A percentile compares a stretch with the other conserved stretches of the same genome.
These are phyloP conservation scores for Miltochrista miniata DNA, from an alignment of 2,888 invertebrate genomes.

Conservation along the genomic window DNA sequence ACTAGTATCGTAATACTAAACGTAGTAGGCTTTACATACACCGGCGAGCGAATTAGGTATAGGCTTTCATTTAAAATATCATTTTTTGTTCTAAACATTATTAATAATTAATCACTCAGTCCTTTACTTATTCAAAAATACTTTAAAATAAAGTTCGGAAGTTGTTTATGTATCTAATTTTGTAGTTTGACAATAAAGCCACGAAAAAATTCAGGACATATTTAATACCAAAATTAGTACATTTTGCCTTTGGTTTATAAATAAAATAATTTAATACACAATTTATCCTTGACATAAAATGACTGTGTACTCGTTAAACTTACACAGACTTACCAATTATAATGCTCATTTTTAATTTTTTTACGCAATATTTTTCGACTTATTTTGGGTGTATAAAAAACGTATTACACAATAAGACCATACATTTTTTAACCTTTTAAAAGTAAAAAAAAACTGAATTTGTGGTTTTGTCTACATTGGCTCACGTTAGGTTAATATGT, in stretches of 20 bases:
- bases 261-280: constrained; percentile 22
- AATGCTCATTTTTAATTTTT: too few relatives aligned
- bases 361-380: too few relatives aligned
- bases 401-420: too few relatives aligned
- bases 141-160: constrained; percentile 9
- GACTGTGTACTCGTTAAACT: not conserved
- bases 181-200: constrained; percentile 7
- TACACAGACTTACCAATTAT: not conserved
- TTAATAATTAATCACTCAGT: constrained; percentile 53
- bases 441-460: too few relatives aligned
- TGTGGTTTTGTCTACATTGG: too few relatives aligned
- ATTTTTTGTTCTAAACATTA: constrained; percentile 37
- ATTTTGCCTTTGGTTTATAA: constrained; percentile 32
- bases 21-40: constrained; percentile 52
- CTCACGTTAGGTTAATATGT: not conserved
- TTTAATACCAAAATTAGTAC: constrained; percentile 16
- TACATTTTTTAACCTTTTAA: too few relatives aligned
- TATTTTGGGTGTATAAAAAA: too few relatives aligned
- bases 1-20: constrained; percentile 56
- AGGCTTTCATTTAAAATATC: constrained; percentile 33
- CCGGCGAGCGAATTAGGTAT: constrained; percentile 41
- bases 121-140: constrained; percentile 47
- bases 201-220: constrained; percentile 1
- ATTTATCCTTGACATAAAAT: constrained; percentile 20
- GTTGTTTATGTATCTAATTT: not conserved